Evolutionary conservation across 2,113 vertebrate genomes (phyloP).

Genomic region (Plecturocebus donacophilus): DNA sequence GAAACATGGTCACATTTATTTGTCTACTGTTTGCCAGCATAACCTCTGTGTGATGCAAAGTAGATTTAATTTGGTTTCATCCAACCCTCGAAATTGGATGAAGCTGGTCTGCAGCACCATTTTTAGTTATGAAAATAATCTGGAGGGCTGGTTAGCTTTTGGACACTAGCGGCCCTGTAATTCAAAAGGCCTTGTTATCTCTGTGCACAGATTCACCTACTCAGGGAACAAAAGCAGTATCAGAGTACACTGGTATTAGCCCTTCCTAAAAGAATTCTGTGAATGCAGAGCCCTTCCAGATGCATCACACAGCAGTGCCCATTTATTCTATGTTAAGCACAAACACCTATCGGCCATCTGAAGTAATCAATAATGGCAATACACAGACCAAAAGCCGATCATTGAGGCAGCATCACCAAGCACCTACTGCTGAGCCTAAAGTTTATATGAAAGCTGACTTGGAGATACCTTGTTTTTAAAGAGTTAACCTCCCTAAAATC

Average conservation of each 20-base stretch:
- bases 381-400: not conserved
- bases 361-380: not conserved
- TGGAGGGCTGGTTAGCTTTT: not conserved
- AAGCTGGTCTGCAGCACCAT: not conserved
- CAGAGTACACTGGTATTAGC: accelerated
- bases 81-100: not conserved
- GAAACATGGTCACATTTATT: not conserved
- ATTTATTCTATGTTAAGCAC: not conserved
- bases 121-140: constrained; percentile 49
- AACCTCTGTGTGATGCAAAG: not conserved
- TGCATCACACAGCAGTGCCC: not conserved
- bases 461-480: not conserved
- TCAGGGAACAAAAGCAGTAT: not conserved
- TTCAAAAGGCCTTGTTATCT: constrained; percentile 50
- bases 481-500: not conserved
- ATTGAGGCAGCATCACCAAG: not conserved
- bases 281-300: not conserved
- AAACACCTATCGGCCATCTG: not conserved
- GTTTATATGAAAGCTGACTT: not conserved
- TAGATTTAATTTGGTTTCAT: constrained; percentile 17
- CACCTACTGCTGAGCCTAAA: too few species aligned
- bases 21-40: not conserved
- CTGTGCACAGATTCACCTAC: constrained; percentile 11
- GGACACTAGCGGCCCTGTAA: not conserved
- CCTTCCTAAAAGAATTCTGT: not conserved